These are phyloP conservation scores for Agrenia bidenticulata DNA, from an alignment of 2,888 invertebrate species.

Conservation along the genomic window DNA sequence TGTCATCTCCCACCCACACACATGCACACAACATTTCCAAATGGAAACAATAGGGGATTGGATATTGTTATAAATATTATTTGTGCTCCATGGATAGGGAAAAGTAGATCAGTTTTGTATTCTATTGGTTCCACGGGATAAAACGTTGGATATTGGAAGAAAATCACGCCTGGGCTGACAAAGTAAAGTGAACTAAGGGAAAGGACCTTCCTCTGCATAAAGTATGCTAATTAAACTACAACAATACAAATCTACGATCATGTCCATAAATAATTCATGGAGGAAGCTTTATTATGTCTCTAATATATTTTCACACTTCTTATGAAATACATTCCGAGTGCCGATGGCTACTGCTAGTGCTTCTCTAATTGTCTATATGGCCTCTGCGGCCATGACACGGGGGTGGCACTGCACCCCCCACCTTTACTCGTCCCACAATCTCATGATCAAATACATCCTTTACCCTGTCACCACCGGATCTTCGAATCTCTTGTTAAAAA, in stretches of 20 bases:
- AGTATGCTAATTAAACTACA: conserved; percentile 43
- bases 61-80: background rate
- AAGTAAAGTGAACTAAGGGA: background rate
- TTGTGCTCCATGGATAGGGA: background rate
- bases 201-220: conserved; percentile 34
- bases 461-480: too few relatives aligned
- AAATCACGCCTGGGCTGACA: background rate
- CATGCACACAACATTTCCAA: too few relatives aligned
- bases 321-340: background rate
- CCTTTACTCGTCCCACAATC: too few relatives aligned
- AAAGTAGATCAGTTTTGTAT: conserved; percentile 7
- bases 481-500: too few relatives aligned
- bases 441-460: too few relatives aligned
- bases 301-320: conserved; percentile 9
- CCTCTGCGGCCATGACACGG: too few relatives aligned
- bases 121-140: background rate
- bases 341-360: too few relatives aligned
- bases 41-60: background rate
- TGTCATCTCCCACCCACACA: too few relatives aligned
- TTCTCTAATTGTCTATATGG: too few relatives aligned
- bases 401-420: too few relatives aligned
- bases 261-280: conserved; percentile 46
- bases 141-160: conserved; percentile 18
- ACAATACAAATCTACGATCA: conserved; percentile 33
- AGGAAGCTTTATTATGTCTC: conserved; percentile 32